phyloP scores from a whole-genome alignment of 2,797 vertebrate genomes.

The Hemibagrus guttatus region DNA sequence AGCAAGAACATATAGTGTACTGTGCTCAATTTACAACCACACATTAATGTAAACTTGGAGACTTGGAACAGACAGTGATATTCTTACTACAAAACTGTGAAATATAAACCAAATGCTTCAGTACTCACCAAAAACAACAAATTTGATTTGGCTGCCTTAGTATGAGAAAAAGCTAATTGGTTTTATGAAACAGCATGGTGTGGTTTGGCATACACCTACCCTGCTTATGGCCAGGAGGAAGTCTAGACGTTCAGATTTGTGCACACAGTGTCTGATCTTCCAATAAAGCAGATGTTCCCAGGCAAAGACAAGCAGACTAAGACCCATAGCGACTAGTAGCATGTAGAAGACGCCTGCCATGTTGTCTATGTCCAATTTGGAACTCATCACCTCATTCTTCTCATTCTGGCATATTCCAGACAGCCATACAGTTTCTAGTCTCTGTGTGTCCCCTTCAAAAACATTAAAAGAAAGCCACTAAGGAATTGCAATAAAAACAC shows the following conservation, averaged over 20 bases:
- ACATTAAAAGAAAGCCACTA: slow-evolving; percentile 31
- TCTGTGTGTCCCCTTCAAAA: slow-evolving; percentile 87
- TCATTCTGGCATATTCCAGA: slow-evolving; percentile 98
- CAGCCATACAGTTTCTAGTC: slow-evolving; percentile 95
- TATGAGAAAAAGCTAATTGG: neutral
- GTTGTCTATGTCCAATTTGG: slow-evolving; percentile 98
- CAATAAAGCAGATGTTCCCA: slow-evolving; percentile 98
- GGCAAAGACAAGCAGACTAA: slow-evolving; percentile 94
- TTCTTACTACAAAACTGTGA: too few relatives aligned
- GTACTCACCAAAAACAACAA: neutral
- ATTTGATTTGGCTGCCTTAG: neutral
- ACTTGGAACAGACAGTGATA: neutral
- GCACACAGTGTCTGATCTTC: slow-evolving; percentile 89
- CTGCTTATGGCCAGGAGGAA: slow-evolving; percentile 93
- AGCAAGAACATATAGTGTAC: neutral
- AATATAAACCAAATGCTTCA: neutral
- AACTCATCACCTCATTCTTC: slow-evolving; percentile 99
- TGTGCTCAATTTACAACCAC: neutral
- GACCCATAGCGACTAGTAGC: slow-evolving; percentile 98
- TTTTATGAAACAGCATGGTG: slow-evolving; percentile 29
- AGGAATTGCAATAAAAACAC: slow-evolving; percentile 24
- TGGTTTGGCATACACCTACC: slow-evolving; percentile 71
- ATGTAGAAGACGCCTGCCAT: slow-evolving; percentile 99
- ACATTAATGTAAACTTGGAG: neutral
- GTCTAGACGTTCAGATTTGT: slow-evolving; percentile 85